phyloP scores from a whole-genome alignment of 1,140 invertebrate genomes.

The Drosophila persimilis region DNA sequence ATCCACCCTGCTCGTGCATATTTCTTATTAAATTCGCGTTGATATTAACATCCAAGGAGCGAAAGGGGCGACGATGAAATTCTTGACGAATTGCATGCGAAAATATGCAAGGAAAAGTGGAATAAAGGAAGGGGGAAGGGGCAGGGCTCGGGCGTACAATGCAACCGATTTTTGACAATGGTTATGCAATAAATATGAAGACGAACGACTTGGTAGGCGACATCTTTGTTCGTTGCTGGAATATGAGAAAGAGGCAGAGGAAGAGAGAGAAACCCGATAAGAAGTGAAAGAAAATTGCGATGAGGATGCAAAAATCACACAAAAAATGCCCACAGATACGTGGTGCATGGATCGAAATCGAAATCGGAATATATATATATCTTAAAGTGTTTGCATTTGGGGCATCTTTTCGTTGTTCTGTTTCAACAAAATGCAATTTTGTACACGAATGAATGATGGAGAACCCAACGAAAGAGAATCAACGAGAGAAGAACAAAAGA shows the following conservation, averaged over 20 bases:
- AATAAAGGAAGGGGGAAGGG: neutral
- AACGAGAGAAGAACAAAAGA: neutral
- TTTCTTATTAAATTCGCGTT: constrained; percentile 49
- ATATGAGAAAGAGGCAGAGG: constrained; percentile 1
- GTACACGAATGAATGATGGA: no score
- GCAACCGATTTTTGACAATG: constrained; percentile 41
- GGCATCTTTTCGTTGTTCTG: no score
- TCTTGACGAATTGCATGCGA: constrained; percentile 46
- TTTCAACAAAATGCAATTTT: no score
- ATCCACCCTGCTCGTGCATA: constrained; percentile 28
- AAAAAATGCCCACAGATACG: no score
- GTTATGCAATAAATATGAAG: constrained; percentile 49
- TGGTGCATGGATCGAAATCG: no score
- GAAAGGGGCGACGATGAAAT: constrained; percentile 15
- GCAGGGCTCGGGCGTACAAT: constrained; percentile 18
- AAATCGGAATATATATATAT: no score
- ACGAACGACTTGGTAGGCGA: constrained; percentile 28
- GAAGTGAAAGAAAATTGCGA: constrained; percentile 8
- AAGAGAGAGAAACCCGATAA: constrained; percentile 5
- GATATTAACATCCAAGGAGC: constrained; percentile 37
- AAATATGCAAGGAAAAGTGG: constrained; percentile 12
- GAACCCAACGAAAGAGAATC: neutral
- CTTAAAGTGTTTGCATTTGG: no score
- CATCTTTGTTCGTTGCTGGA: constrained; percentile 21
- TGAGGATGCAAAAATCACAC: constrained; percentile 2